Base-by-base conservation (phyloP, 2,797 vertebrate genomes). In the Orientallactaga sibirica region DNA sequence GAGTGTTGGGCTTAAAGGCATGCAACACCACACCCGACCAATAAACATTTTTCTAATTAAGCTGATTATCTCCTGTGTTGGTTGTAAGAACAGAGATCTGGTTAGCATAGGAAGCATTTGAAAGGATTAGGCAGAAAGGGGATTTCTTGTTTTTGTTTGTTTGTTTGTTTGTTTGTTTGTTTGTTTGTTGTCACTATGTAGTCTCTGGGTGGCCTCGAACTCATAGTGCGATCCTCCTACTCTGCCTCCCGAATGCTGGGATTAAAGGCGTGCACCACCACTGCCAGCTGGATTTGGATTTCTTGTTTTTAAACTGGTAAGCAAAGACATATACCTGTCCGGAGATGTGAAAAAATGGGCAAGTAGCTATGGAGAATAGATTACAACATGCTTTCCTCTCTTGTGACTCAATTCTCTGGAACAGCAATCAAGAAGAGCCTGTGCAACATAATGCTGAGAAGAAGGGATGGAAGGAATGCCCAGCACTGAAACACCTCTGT, bases 381-480 rank as follows among this genome's bases (percentile, higher is more conserved):
- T n/a, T 4, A 37, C 73, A 61, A 33, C 3, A 29, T 8, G 19
- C 9, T 67, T 20, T n/a, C 7, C 22, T 19, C 20, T 29, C 3
- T 12, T 1, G 8, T 29, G 6, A 16, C 8, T 19, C 37, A 55
- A 0, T 33, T 76, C 29, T 7, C 9, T 52, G 37, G 55, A 79
- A 33, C 15, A 19, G 27, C 1, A 24, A 0, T 1, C n/a, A 3
- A 37, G n/a, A n/a, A 75, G 4, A 12, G 1, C 0, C n/a, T 77
- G 11, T 33, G 22, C 33, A 37, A 37, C 33, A 37, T 37, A 37
- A 37, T 37, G 33, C 33, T 37, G 33, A 37, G 33, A 37, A 37
- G 33, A 37, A 37, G 33, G 33, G 33, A 37, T 37, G 33, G 33
- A 37, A 37, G 33, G 33, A 37, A 37, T 37, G 33, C 33, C 33